These are phyloP conservation scores for Chironomus striatipennis DNA, from an alignment of 1,140 invertebrate species.

Conservation along the genomic window DNA sequence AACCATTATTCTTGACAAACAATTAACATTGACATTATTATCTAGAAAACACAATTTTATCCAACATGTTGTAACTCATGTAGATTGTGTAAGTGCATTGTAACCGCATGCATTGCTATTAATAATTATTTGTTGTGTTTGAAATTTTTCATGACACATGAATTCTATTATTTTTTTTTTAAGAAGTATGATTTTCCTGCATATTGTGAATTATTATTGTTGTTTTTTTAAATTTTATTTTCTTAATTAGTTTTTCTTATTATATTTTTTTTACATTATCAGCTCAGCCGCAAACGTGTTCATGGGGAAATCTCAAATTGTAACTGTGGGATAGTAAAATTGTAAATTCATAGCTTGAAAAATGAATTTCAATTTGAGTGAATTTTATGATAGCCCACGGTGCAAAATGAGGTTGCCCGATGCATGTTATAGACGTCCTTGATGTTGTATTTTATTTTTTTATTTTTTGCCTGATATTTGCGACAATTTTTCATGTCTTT, in stretches of 20 bases:
- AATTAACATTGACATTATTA: no score
- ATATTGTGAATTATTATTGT: slow-evolving; percentile 17
- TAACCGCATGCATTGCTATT: background rate
- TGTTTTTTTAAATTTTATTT: background rate
- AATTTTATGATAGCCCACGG: slow-evolving; percentile 38
- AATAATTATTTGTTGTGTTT: background rate
- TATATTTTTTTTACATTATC: background rate
- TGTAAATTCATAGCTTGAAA: background rate
- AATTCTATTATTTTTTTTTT: background rate
- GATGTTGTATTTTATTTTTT: slow-evolving; percentile 31
- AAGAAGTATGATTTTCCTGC: background rate
- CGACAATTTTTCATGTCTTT: slow-evolving; percentile 25
- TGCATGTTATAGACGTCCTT: slow-evolving; percentile 25
- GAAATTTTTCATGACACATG: background rate
- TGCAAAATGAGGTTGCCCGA: slow-evolving; percentile 41
- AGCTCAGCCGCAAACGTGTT: slow-evolving; percentile 20
- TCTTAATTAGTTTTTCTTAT: background rate
- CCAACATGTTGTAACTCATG: no score
- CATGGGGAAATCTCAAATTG: slow-evolving; percentile 39
- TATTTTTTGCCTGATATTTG: slow-evolving; percentile 23
- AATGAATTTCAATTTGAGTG: slow-evolving; percentile 27
- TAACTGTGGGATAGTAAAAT: slow-evolving; percentile 37
- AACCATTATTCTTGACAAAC: no score
- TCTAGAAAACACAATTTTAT: no score
- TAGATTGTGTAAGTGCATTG: background rate